Conservation (phyloP, 2,888 invertebrate species). For the Criorhina ranunculi region DNA sequence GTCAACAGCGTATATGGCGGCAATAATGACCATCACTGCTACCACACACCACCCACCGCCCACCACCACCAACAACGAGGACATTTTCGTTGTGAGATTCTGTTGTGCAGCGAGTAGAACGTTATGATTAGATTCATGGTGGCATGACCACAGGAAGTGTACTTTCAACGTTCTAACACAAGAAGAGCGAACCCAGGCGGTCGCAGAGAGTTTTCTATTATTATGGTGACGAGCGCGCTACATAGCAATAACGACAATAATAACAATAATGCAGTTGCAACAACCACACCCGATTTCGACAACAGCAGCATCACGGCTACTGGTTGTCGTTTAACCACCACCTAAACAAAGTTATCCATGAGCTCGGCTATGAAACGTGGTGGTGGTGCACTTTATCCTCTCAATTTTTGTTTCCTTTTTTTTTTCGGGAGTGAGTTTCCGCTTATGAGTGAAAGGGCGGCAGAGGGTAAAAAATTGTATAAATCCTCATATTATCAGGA, state of each 20-base stretch:
- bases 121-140: constrained; percentile 67
- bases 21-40: constrained; percentile 53
- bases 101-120: constrained; percentile 52
- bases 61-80: constrained; percentile 27
- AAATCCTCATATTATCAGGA: constrained; percentile 58
- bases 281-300: constrained; percentile 32
- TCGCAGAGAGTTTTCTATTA: constrained; percentile 24
- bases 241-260: constrained; percentile 61
- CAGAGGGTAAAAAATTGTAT: constrained; percentile 19
- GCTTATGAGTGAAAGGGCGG: constrained; percentile 22
- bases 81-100: constrained; percentile 21
- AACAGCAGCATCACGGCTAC: neutral
- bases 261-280: constrained; percentile 69
- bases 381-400: constrained; percentile 30
- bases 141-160: constrained; percentile 70
- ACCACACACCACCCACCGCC: neutral
- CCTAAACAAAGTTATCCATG: constrained; percentile 57
- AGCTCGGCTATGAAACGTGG: constrained; percentile 26
- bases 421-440: constrained; percentile 37
- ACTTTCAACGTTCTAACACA: constrained; percentile 34
- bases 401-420: constrained; percentile 20
- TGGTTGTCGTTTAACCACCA: constrained; percentile 42
- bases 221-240: constrained; percentile 32
- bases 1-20: constrained; percentile 60
- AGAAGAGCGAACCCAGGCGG: neutral